These are phyloP conservation scores for Tortrix viridana DNA, from an alignment of 2,888 invertebrate genomes.

Conservation along the genomic window DNA sequence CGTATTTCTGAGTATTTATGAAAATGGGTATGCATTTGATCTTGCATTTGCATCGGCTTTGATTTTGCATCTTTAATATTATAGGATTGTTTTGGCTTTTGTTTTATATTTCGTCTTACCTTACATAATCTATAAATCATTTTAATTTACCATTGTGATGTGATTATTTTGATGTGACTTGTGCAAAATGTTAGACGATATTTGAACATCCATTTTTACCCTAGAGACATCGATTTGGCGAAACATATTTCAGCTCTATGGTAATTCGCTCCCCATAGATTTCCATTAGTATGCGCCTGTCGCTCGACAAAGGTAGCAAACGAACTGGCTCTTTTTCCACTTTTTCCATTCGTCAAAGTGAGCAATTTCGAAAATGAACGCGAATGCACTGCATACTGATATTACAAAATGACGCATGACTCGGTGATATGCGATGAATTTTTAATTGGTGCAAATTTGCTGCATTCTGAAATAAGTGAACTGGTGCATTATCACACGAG, in stretches of 20 bases:
- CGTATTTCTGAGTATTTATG: background rate
- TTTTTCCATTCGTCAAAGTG: conserved; percentile 32
- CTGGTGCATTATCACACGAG: background rate
- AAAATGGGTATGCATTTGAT: background rate
- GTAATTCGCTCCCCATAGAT: conserved; percentile 21
- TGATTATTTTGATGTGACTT: too few species aligned
- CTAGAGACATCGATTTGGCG: background rate
- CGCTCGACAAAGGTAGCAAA: conserved; percentile 30
- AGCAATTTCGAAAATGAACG: conserved; percentile 29
- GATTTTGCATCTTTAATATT: background rate
- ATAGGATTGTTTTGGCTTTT: background rate
- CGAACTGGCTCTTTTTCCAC: conserved; percentile 30
- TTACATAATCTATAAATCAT: too few species aligned
- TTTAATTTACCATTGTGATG: too few species aligned
- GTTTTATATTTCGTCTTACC: too few species aligned
- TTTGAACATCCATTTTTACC: background rate
- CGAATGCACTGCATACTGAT: conserved; percentile 34
- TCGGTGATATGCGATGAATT: conserved; percentile 20
- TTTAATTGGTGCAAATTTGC: conserved; percentile 21
- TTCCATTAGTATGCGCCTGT: conserved; percentile 30
- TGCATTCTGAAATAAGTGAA: conserved; percentile 3
- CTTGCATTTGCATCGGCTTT: background rate
- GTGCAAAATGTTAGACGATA: background rate
- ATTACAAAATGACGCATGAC: conserved; percentile 17
- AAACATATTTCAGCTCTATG: conserved; percentile 1